Evolutionary conservation across 2,797 vertebrate genomes (phyloP), one percentile per base, ranked within the genome.

Genomic region (Lepilemur ruficaudatus): DNA sequence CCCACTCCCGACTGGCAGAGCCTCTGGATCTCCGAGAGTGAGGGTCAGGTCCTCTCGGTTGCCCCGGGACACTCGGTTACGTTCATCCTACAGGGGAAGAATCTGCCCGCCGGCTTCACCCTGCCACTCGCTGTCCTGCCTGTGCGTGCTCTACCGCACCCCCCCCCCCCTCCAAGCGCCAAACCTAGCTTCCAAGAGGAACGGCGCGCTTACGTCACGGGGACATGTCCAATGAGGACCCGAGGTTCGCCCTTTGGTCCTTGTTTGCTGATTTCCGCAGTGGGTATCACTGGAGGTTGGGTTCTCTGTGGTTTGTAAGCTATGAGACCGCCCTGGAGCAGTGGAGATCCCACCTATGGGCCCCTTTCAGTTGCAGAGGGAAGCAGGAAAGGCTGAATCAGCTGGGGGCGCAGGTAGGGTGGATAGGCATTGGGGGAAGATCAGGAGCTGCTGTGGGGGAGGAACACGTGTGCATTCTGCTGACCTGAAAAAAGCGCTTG

Each of bases 381-480:
- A 73, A 48, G 8, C 4, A 30, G 28, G 72, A 46, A 32, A 48
- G 72, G 8, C 28, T 48, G 15, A 46, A 7, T 46, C 28, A 46
- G 25, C 25, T 0, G 2, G 25, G 25, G 41, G 43, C 6, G 2
- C 28, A 43, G 2, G 11, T 32, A 43, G 28, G 8, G 25, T 6
- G 25, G 43, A 73, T 25, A 73, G 72, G 72, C 25, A 0, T 28
- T 75, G 43, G 15, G 43, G 43, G 25, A 13, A 72, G 38, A 72
- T 3, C 38, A 28, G 13, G 38, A 25, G 69, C 12, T 72, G 38
- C 65, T 72, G 3, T 43, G 22, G 38, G 23, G 41, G 23, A 72
- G 41, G 69, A 72, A 43, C 23, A 43, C 69, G 25, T 41, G 41
- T 43, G 25, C 13, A 43, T 25, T 72, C 69, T 72, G 12, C 23